phyloP scores from a whole-genome alignment of 2,797 vertebrate species.

The Rhinella marina region DNA sequence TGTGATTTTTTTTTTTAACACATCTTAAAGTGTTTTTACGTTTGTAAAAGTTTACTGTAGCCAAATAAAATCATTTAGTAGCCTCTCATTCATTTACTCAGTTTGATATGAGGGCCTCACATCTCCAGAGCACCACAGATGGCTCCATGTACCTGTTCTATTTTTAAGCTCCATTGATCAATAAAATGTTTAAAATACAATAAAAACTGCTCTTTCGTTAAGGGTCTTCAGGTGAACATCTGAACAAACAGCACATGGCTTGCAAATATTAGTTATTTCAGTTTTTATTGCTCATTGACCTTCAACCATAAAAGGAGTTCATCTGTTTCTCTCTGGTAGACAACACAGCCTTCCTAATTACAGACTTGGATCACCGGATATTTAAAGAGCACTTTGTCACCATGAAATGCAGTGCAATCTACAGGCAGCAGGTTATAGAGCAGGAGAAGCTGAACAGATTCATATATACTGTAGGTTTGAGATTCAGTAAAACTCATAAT shows the following conservation, averaged over 20 bases:
- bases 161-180: conserved; percentile 24
- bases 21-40: not conserved
- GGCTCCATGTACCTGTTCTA: conserved; percentile 7
- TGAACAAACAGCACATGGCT: no score
- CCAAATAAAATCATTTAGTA: not conserved
- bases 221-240: conserved; percentile 18
- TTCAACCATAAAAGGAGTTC: conserved; percentile 10
- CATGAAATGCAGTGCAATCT: no score
- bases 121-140: not conserved
- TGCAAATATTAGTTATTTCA: no score
- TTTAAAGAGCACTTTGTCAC: no score
- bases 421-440: no score
- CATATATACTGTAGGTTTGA: no score
- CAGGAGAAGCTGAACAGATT: no score
- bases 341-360: not conserved
- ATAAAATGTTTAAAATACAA: conserved; percentile 25
- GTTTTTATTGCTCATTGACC: conserved; percentile 25
- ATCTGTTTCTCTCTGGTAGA: not conserved
- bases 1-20: no score
- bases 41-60: not conserved
- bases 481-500: no score
- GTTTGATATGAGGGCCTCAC: not conserved
- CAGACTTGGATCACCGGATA: not conserved
- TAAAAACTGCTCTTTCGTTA: conserved; percentile 20
- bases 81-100: not conserved